Evolutionary conservation across 1,140 invertebrate genomes (phyloP), one percentile per base, ranked within the genome.

Genomic region (Cheumatopsyche charites): DNA sequence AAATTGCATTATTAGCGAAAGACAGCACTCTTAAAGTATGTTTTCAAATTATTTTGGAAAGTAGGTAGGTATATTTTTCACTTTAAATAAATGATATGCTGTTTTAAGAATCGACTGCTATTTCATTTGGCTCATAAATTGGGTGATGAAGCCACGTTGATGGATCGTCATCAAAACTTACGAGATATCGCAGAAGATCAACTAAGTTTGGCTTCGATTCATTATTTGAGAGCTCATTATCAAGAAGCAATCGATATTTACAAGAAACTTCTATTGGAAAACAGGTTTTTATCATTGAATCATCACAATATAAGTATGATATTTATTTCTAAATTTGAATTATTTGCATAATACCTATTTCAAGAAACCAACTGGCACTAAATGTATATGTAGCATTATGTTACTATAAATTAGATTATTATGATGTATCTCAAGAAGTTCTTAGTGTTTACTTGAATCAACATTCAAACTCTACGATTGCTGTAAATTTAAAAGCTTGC

Each of bases 171-270:
- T 80, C 90, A 94, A 63, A 89, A 91, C 73, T 82, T 99, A 9
- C 89, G 94, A 71, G 94, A 98, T 79, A 88, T 93, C 2, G 88
- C 95, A 11, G 95, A 98, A 83, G 97, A 99, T 85, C 96, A 98
- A 82, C 85, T 99, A 7, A 96, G 94, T 76, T 82, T 99, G 42
- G 98, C 98, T 1, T 95, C 97, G 0, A 95, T 99, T 77, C 96
- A 99, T 81, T 99, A 98, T 81, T 85, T 99, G 49, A 86, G 96
- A 42, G 92, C 92, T 42, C 96, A 99, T 81, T 99, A 98, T 82
- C 96, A 99, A 82, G 97, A 99, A 83, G 96, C 98, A 21, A 98
- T 99, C 76, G 97, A 99, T 82, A 96, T 99, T 76, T 99, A 99
- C 79, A 99, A 99, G 82, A 89, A 94, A 74, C 89, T 98, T 62